Evolutionary conservation across 1,140 invertebrate genomes (phyloP).

Genomic region (Matsumurasca onukii): DNA sequence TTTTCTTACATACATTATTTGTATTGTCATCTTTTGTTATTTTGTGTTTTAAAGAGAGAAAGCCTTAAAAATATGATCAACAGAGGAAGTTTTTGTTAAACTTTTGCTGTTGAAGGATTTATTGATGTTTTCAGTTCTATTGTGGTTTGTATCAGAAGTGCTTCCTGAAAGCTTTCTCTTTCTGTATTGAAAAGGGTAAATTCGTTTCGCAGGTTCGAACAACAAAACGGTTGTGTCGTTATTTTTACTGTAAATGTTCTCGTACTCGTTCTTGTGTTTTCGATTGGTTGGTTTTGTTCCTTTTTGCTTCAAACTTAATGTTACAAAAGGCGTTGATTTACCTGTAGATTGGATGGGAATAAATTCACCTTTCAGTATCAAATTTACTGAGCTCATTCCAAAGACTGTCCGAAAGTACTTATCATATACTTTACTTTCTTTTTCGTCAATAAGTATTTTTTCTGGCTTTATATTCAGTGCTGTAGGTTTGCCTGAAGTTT

Average conservation of each 20-base stretch:
- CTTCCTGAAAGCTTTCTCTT: not conserved
- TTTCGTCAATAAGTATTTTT: constrained; percentile 9
- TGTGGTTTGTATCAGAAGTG: too few species aligned
- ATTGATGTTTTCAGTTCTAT: not conserved
- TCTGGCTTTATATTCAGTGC: constrained; percentile 9
- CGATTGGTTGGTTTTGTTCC: not conserved
- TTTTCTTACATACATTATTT: too few species aligned
- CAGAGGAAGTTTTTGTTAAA: not conserved
- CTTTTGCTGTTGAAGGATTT: not conserved
- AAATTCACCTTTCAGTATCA: constrained; percentile 1
- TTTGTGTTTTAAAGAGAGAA: not conserved
- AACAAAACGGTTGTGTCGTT: not conserved
- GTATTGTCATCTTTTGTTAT: too few species aligned
- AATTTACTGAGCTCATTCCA: not conserved
- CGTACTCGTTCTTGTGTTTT: not conserved
- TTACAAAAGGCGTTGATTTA: constrained; percentile 4
- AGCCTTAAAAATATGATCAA: not conserved
- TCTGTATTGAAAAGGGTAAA: not conserved
- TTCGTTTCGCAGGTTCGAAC: constrained; percentile 1
- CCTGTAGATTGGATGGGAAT: not conserved
- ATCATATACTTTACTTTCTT: constrained; percentile 16
- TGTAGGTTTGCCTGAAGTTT: not conserved
- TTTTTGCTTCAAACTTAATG: constrained; percentile 4
- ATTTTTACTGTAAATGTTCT: not conserved
- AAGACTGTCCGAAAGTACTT: not conserved